Conservation (phyloP, 2,797 vertebrate species). For the Propithecus perrieri region DNA sequence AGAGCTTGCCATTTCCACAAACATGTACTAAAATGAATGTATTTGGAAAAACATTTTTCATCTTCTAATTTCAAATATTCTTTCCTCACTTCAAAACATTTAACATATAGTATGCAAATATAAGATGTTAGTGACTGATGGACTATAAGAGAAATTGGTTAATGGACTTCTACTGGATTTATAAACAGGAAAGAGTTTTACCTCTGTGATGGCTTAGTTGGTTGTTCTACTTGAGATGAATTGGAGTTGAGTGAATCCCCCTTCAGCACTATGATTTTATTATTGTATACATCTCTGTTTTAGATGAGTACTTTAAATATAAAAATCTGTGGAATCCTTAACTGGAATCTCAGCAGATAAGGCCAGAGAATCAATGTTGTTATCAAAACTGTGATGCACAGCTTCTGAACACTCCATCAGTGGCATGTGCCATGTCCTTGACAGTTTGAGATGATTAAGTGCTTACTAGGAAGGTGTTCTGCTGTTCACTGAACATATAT, state of each 20-base stretch:
- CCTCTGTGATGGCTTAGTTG: neutral
- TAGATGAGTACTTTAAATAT: neutral
- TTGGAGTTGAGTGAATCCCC: neutral
- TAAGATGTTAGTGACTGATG: neutral
- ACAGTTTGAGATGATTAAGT: neutral
- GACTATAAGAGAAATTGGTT: neutral
- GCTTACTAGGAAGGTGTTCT: neutral
- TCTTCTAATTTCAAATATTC: conserved; percentile 39
- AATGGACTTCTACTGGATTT: neutral
- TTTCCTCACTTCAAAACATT: conserved; percentile 3
- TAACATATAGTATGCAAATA: neutral
- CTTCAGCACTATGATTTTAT: neutral
- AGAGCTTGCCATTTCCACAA: neutral
- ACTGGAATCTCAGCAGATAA: neutral
- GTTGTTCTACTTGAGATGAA: neutral
- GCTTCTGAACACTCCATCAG: neutral
- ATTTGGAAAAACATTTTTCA: neutral
- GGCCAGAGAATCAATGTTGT: neutral
- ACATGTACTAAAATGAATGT: neutral
- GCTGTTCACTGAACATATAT: neutral
- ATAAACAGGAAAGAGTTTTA: neutral
- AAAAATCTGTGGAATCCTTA: neutral
- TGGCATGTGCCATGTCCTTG: neutral
- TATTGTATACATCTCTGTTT: neutral
- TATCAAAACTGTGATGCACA: neutral